A percentile compares a stretch with the other conserved stretches of the same genome.
phyloP scores from a whole-genome alignment of 2,888 invertebrate genomes.

The Peribatodes rhomboidaria region DNA sequence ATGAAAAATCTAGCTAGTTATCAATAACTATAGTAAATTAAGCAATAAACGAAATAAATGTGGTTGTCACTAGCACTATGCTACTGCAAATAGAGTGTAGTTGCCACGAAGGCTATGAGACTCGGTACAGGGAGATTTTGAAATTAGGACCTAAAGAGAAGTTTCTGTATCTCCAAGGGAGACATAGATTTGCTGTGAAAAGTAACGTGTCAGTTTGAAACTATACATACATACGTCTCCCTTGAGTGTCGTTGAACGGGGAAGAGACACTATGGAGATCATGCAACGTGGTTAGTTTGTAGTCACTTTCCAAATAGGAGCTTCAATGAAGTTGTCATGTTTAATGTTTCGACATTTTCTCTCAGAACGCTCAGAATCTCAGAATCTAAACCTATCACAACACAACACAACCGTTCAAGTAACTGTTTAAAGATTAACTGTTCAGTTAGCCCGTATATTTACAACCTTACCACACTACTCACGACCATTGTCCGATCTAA shows the following conservation, averaged over 20 bases:
- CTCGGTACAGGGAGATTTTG: no score
- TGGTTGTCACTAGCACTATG: no score
- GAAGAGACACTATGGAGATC: background rate
- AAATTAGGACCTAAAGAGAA: background rate
- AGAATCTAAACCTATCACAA: no score
- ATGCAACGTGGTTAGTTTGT: background rate
- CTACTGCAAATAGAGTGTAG: no score
- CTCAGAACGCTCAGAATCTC: no score
- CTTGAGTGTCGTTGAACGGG: conserved; percentile 5
- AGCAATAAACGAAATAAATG: no score
- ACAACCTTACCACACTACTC: background rate
- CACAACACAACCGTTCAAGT: background rate
- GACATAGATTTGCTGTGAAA: background rate
- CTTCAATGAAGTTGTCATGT: no score
- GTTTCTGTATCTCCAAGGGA: background rate
- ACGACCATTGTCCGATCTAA: background rate
- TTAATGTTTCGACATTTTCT: no score
- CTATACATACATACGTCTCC: conserved; percentile 3
- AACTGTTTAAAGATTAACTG: background rate
- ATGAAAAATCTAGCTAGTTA: no score
- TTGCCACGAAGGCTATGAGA: no score
- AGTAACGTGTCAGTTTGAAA: background rate
- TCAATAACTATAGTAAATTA: no score
- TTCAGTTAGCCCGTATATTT: background rate
- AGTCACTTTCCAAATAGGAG: background rate